A percentile compares a stretch with the other conserved stretches of the same genome.
Evolutionary conservation across 2,113 vertebrate genomes (phyloP).

Genomic region (Podarcis muralis): DNA sequence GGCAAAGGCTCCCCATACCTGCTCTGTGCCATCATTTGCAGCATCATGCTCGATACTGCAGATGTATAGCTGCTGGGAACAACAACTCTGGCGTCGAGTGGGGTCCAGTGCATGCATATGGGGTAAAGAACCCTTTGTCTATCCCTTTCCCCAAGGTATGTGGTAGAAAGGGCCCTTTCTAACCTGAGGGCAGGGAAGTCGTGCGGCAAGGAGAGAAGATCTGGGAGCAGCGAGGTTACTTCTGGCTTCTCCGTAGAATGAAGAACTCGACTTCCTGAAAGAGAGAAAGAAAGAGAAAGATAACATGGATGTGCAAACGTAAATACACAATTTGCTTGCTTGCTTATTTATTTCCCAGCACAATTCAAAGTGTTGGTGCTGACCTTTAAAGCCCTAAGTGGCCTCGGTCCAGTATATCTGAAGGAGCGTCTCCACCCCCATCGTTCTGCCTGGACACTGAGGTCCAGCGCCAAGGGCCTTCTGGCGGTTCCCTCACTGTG

Average conservation of each 20-base stretch:
- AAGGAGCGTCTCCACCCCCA: too few species aligned
- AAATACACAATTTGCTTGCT: not conserved
- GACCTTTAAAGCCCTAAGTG: too few species aligned
- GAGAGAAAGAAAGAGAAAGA: not conserved
- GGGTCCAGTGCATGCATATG: not conserved
- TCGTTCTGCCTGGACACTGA: too few species aligned
- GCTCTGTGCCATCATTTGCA: too few species aligned
- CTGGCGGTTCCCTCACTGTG: too few species aligned
- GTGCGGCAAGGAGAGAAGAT: not conserved
- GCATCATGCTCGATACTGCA: not conserved
- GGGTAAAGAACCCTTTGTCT: not conserved
- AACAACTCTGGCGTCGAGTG: too few species aligned
- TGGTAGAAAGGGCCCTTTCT: not conserved
- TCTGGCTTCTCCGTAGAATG: not conserved
- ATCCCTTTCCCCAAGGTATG: not conserved
- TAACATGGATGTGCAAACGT: not conserved
- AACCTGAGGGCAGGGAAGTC: slow-evolving; percentile 32
- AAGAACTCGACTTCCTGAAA: not conserved
- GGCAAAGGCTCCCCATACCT: too few species aligned
- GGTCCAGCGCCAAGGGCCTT: too few species aligned
- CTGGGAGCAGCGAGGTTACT: not conserved
- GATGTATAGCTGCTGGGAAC: not conserved
- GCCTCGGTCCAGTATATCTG: too few species aligned
- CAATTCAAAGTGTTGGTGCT: too few species aligned
- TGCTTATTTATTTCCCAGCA: too few species aligned